Conservation (phyloP, 2,888 invertebrate species). For the Lithophane socia region DNA sequence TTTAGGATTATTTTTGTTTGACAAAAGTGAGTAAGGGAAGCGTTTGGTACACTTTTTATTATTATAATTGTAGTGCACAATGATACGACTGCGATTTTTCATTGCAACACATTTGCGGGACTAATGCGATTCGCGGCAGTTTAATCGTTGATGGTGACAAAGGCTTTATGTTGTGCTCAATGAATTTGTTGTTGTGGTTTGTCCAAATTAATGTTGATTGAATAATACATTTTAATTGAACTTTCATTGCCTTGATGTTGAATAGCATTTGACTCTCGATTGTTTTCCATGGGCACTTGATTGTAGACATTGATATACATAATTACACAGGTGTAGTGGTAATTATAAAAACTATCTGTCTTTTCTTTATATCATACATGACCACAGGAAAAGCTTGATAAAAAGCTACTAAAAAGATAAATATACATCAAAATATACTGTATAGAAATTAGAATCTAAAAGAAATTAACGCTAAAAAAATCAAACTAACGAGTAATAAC, state of each 20-base stretch:
- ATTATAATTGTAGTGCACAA: slow-evolving; percentile 67
- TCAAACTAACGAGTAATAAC: not conserved
- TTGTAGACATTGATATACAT: not conserved
- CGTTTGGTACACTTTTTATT: slow-evolving; percentile 62
- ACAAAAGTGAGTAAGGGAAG: slow-evolving; percentile 40
- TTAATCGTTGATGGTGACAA: slow-evolving; percentile 72
- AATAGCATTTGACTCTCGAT: slow-evolving; percentile 29
- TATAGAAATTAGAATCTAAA: too few relatives aligned
- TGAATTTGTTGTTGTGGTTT: slow-evolving; percentile 67
- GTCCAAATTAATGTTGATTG: slow-evolving; percentile 61
- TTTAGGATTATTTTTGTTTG: slow-evolving; percentile 54
- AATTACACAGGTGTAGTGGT: too few relatives aligned
- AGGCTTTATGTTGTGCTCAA: slow-evolving; percentile 68
- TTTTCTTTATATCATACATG: not conserved
- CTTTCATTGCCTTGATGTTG: slow-evolving; percentile 48
- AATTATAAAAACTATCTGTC: not conserved
- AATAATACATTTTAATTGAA: slow-evolving; percentile 66
- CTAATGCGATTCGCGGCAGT: slow-evolving; percentile 81
- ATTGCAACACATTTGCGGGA: slow-evolving; percentile 73
- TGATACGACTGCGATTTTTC: slow-evolving; percentile 80
- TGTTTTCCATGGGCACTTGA: not conserved
- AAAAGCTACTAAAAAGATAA: too few relatives aligned
- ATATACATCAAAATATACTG: too few relatives aligned
- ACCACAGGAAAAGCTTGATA: not conserved
- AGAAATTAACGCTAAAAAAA: not conserved